Percentiles rank a stretch among this genome's conserved stretches.
Conservation (phyloP, 2,113 vertebrate species). For the Sminthopsis crassicaudata region DNA sequence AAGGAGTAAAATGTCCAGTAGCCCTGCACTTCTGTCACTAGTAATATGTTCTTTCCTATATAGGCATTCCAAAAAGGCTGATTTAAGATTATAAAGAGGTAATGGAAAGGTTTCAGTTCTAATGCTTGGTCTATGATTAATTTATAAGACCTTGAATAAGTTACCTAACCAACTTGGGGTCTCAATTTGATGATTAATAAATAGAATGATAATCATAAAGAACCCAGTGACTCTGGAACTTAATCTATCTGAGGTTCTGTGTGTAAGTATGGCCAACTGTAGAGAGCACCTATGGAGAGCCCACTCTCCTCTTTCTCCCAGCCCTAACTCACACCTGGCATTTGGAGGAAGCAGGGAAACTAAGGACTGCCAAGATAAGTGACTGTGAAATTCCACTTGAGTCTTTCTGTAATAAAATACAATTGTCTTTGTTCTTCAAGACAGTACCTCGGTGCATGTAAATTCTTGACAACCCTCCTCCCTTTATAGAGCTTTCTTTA, state of each 20-base stretch:
- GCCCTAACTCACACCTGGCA: conserved; percentile 18
- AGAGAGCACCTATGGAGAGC: not conserved
- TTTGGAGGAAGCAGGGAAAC: conserved; percentile 15
- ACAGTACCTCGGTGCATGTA: conserved; percentile 59
- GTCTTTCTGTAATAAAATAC: conserved; percentile 63
- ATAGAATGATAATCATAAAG: not conserved
- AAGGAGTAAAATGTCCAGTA: not conserved
- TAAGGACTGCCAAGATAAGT: conserved; percentile 4
- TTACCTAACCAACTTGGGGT: not conserved
- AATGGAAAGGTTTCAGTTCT: not conserved
- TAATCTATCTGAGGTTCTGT: not conserved
- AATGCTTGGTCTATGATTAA: not conserved
- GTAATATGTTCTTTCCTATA: not conserved
- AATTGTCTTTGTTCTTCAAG: conserved; percentile 69
- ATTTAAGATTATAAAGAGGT: not conserved
- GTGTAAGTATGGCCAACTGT: not conserved
- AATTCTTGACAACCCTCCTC: conserved; percentile 62
- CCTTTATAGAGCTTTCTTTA: conserved; percentile 58
- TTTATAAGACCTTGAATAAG: not conserved
- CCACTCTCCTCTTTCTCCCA: not conserved
- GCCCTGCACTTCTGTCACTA: not conserved
- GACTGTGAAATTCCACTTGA: conserved; percentile 57
- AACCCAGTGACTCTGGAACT: not conserved
- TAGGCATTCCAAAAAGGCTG: not conserved
- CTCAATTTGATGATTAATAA: not conserved